A percentile compares a stretch with the other conserved stretches of the same genome.
Evolutionary conservation across 2,113 vertebrate species (phyloP).

Genomic region (Thomomys bottae): DNA sequence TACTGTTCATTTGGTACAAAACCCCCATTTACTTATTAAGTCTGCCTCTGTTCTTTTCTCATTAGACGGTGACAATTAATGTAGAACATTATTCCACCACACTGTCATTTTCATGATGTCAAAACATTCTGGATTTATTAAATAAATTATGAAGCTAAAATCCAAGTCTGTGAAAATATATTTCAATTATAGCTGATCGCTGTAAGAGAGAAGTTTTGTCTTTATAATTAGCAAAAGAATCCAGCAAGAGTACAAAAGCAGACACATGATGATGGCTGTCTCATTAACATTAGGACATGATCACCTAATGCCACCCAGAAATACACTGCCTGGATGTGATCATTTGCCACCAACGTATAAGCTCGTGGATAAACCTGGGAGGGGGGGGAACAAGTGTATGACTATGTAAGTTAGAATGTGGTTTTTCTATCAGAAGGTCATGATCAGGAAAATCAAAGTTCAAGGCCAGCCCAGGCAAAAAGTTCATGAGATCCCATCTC

Average conservation of each 20-base stretch:
- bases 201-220: conserved; percentile 73
- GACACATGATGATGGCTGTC: conserved; percentile 22
- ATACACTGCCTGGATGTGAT: neutral
- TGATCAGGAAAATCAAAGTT: no score
- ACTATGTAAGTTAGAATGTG: neutral
- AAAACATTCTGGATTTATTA: conserved; percentile 78
- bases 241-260: conserved; percentile 66
- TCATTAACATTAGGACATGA: conserved; percentile 53
- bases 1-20: conserved; percentile 60
- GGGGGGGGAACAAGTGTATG: neutral
- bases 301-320: conserved; percentile 20
- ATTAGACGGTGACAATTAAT: conserved; percentile 78
- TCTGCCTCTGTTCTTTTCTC: conserved; percentile 74
- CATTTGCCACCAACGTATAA: neutral
- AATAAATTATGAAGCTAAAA: conserved; percentile 77
- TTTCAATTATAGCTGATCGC: conserved; percentile 70
- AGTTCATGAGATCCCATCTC: no score
- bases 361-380: neutral
- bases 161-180: conserved; percentile 72
- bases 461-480: no score
- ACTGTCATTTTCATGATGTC: conserved; percentile 77
- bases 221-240: conserved; percentile 75
- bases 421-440: no score
- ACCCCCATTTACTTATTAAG: conserved; percentile 54
- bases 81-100: conserved; percentile 73